Base-by-base conservation (phyloP, 2,888 invertebrate genomes). In the Erynnis tages region DNA sequence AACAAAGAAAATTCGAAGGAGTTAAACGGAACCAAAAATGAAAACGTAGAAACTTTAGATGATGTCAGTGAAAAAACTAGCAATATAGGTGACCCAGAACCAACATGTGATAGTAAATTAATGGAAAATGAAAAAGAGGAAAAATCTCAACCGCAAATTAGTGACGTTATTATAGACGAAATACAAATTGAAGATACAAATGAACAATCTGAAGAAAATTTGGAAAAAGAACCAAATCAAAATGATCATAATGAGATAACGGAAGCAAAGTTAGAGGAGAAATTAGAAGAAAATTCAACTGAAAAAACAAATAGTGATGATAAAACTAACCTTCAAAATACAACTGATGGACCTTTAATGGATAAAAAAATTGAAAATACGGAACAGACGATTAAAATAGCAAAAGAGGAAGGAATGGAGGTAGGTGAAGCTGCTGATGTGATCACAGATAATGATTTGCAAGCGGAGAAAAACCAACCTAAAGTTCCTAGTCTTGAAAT, bases 1-100 rank as follows among this genome's bases (percentile, higher is more conserved):
- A 52, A 21, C 2, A 43, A 48, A 43, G 53, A 60, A 11, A 41
- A 56, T 38, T 13, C 46, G n/a, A 35, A 53, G 14, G 57, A 35
- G 10, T n/a, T 14, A 62, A 46, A 32, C 13, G 27, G 17, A 34
- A 60, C 57, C 19, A 40, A 63, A 48, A 54, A 16, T 40, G 8
- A 62, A 48, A 54, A 14, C 19, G 8, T 11, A 8, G 19, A 29
- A 29, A 37, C 6, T 8, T 23, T 10, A n/a, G 27, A 46, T 19
- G n/a, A 35, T 13, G 7, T n/a, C 1, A n/a, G 6, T 50, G 19
- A 27, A 14, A 27, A 6, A 5, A 25, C 34, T 41, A 27, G n/a
- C 14, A 21, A 16, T 13, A n/a, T 19, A 27, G 16, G 3, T 30
- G 16, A 32, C 5, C 11, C 8, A 2, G 7, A 27, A 25, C 2